Base-by-base conservation (phyloP, 1,140 invertebrate species). In the Procambarus virginalis region DNA sequence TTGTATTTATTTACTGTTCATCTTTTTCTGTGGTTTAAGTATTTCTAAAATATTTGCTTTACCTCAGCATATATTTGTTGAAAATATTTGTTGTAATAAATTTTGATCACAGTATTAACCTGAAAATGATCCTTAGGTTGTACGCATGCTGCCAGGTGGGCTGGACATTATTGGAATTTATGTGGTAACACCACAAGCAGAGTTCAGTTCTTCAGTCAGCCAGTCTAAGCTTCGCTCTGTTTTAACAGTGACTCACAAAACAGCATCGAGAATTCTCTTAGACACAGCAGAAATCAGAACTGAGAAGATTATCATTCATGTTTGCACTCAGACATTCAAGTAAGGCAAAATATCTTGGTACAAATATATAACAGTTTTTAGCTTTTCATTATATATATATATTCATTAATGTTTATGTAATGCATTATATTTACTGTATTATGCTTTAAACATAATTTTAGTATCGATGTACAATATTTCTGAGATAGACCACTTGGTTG, bases 101-200 rank as follows among this genome's bases (percentile, higher is more conserved):
- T 64, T 9, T 17, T 64, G 60, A 34, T 34, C 17, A 64, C 60
- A 20, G 1, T 14, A 73, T 73, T 73, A 22, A 73, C 22, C 2
- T 9, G 5, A 73, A 20, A 73, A 73, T 12, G 3, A 49, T 58
- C 60, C 60, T 17, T 58, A 89, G 88, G 88, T 89, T 84, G 82
- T 89, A 45, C 88, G 88, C 34, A 89, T 89, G 88, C 48, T 89
- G 76, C 88, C 88, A 14, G 88, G 88, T 45, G 88, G 88, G 9
- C 60, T 89, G 55, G 88, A 89, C 48, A 70, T 89, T 75, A 89
- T 89, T 89, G 88, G 88, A 5, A 49, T 89, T 10, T 89, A 84
- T 55, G 88, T 89, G 88, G 88, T 89, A 46, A 84, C 88, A 17
- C 88, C 88, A 3, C 88, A 79, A 20, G 68, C 88, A 22, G 88